Base-by-base conservation (phyloP, 2,888 invertebrate genomes). In the Drosophila buzzatii region DNA sequence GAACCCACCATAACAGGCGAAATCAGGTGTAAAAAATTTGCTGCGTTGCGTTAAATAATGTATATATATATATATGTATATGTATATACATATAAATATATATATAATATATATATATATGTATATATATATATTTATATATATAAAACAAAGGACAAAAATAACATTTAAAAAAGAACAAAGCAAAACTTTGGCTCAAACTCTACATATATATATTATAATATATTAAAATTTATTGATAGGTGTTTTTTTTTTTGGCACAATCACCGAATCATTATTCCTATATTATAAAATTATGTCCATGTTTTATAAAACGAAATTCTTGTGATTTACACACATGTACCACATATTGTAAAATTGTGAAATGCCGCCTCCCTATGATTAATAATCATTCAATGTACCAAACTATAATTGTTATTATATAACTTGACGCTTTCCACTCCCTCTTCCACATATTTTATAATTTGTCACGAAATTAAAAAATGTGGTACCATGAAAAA, bases 231-330 rank as follows among this genome's bases (percentile, higher is more conserved):
- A 73, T 76, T 66, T 45, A 58, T 51, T 66, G 57, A 75, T 84
- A 68, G 67, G 69, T 81, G 70, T 79, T 79, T 67, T 72, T 71
- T n/a, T 69, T 71, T 64, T 56, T 51, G 82, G 63, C 61, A 70
- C 61, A 55, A 45, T 67, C 67, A 66, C 31, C 55, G n/a, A 18
- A 23, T 51, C 61, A 64, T 49, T 70, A 64, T 66, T 79, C 59
- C 65, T 75, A 62, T 63, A 75, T 69, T 79, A 71, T 55, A 73
- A 81, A 82, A 82, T 82, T 81, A 71, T 73, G 76, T 86, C 76
- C 73, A 81, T 78, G 69, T 85, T 82, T 75, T 86, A 82, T 84
- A 44, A 87, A 89, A 89, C 74, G 73, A 85, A 85, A 85, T 85
- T 89, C 63, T 84, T 85, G 85, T 85, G 85, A 85, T 85, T 85